phyloP scores from a whole-genome alignment of 1,140 invertebrate genomes.

The Andricus grossulariae region DNA sequence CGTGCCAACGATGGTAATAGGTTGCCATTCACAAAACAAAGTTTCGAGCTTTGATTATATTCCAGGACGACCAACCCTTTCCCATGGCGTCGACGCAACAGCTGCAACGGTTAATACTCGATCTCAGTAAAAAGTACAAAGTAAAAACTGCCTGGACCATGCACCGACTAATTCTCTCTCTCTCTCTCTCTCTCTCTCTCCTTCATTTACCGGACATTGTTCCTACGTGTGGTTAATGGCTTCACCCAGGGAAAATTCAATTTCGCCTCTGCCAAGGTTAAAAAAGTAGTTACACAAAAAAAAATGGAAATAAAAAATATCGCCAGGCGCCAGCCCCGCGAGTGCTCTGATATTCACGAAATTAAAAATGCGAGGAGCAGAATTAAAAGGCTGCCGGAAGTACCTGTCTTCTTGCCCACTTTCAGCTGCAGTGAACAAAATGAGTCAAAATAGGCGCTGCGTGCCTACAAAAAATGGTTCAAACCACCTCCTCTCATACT shows the following conservation, averaged over 20 bases:
- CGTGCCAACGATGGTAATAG: constrained; percentile 2
- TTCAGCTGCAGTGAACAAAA: not conserved
- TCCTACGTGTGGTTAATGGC: constrained; percentile 43
- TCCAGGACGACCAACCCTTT: not conserved
- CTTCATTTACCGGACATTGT: constrained; percentile 37
- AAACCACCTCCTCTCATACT: too few species aligned
- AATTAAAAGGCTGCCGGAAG: not conserved
- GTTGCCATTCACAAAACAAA: constrained; percentile 22
- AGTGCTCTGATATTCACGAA: not conserved
- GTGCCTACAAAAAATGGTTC: too few species aligned
- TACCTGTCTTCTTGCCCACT: not conserved
- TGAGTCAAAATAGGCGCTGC: too few species aligned
- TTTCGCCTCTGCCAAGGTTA: constrained; percentile 36
- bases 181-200: constrained; percentile 28
- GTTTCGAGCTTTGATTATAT: constrained; percentile 11
- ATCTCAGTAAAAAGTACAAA: constrained; percentile 12
- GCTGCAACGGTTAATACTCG: constrained; percentile 40
- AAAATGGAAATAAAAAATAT: not conserved
- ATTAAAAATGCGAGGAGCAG: constrained; percentile 7
- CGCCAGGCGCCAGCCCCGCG: not conserved
- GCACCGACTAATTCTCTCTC: constrained; percentile 23
- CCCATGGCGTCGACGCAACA: constrained; percentile 28
- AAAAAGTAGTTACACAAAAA: constrained; percentile 31
- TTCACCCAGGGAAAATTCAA: constrained; percentile 42
- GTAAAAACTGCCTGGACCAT: constrained; percentile 34